Conservation (phyloP, 2,888 invertebrate genomes). For the Copidosoma aretas region DNA sequence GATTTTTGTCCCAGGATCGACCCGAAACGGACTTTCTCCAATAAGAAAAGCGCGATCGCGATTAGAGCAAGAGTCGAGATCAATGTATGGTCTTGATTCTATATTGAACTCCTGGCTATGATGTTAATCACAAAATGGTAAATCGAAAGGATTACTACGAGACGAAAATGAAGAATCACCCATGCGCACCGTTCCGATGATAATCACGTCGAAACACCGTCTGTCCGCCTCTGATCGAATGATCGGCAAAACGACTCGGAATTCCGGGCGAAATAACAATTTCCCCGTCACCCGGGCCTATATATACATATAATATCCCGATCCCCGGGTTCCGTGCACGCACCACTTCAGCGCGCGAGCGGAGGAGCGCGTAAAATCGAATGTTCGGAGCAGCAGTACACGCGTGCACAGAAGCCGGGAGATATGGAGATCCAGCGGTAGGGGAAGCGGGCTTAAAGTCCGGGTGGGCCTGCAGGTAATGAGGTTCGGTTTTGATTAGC, state of each 20-base stretch:
- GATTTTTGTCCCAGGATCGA: too few species aligned
- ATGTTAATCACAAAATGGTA: too few species aligned
- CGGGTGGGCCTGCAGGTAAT: conserved; percentile 56
- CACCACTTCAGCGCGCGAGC: not conserved
- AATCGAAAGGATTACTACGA: too few species aligned
- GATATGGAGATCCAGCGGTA: conserved; percentile 3
- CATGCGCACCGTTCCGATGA: not conserved
- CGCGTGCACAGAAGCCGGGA: conserved; percentile 24
- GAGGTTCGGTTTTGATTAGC: conserved; percentile 64
- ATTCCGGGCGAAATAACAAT: conserved; percentile 26
- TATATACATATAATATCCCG: too few species aligned
- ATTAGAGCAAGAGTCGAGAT: too few species aligned
- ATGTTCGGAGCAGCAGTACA: conserved; percentile 37
- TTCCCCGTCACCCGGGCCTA: conserved; percentile 1
- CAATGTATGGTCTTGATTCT: too few species aligned
- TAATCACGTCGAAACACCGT: not conserved
- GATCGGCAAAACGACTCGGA: conserved; percentile 5
- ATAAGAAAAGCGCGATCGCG: too few species aligned
- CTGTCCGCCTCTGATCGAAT: conserved; percentile 11
- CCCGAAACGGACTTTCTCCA: too few species aligned
- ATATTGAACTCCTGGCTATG: too few species aligned
- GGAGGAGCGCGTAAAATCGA: conserved; percentile 26
- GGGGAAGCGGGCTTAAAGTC: conserved; percentile 47
- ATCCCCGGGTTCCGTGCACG: too few species aligned
- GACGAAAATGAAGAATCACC: not conserved